phyloP scores from a whole-genome alignment of 2,797 vertebrate species.

The Xiphophorus birchmanni region DNA sequence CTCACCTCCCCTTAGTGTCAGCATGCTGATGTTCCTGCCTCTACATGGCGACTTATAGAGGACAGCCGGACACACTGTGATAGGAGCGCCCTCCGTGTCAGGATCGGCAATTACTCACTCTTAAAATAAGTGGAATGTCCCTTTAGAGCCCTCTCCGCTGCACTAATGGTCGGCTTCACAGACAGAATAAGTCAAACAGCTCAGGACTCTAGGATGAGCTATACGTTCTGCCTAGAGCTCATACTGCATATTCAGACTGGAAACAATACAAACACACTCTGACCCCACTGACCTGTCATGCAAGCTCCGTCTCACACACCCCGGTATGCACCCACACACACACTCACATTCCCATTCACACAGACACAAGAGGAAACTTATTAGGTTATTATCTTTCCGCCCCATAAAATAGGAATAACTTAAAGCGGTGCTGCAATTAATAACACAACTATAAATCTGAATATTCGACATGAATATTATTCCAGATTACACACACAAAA shows the following conservation, averaged over 20 bases:
- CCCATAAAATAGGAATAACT: slow-evolving; percentile 85
- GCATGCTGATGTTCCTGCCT: too few relatives aligned
- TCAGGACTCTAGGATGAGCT: slow-evolving; percentile 57
- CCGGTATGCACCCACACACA: slow-evolving; percentile 10
- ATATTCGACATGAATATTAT: slow-evolving; percentile 82
- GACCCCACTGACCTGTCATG: slow-evolving; percentile 56
- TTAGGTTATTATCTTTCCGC: slow-evolving; percentile 88
- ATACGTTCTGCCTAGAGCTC: slow-evolving; percentile 47
- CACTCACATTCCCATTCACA: not conserved
- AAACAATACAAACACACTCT: slow-evolving; percentile 70
- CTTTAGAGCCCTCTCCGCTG: slow-evolving; percentile 37
- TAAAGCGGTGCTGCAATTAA: slow-evolving; percentile 82
- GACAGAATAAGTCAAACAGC: slow-evolving; percentile 56
- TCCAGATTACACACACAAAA: slow-evolving; percentile 69
- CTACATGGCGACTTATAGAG: not conserved
- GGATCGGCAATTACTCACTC: slow-evolving; percentile 41
- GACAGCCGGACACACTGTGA: slow-evolving; percentile 41
- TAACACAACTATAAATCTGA: slow-evolving; percentile 85
- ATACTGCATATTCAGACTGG: slow-evolving; percentile 66
- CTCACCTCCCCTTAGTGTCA: slow-evolving; percentile 6
- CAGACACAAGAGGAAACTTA: slow-evolving; percentile 74
- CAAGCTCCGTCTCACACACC: slow-evolving; percentile 3
- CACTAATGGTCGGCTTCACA: slow-evolving; percentile 53
- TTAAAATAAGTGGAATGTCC: slow-evolving; percentile 50
- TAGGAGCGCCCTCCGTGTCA: slow-evolving; percentile 31